phyloP scores from a whole-genome alignment of 2,888 invertebrate species.

The Diarsia brunnea region DNA sequence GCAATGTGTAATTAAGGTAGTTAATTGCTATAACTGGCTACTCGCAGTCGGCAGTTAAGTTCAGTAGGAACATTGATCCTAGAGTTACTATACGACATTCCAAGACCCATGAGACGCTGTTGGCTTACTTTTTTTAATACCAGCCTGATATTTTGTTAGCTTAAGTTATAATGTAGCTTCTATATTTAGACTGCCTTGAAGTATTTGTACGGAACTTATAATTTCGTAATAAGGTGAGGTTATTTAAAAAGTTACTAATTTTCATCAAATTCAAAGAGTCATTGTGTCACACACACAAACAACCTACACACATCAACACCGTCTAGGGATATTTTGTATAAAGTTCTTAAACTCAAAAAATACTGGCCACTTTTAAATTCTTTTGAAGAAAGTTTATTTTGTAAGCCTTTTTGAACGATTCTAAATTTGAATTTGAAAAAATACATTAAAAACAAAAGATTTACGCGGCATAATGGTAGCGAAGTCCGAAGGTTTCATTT shows the following conservation, averaged over 20 bases:
- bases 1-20: slow-evolving; percentile 24
- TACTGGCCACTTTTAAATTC: too few relatives aligned
- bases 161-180: not conserved
- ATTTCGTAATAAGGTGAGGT: not conserved
- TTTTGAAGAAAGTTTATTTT: too few relatives aligned
- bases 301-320: too few relatives aligned
- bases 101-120: slow-evolving; percentile 26
- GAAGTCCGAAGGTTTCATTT: too few relatives aligned
- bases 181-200: slow-evolving; percentile 25
- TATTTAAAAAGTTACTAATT: not conserved
- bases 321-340: too few relatives aligned
- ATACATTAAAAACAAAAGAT: too few relatives aligned
- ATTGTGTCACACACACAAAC: too few relatives aligned
- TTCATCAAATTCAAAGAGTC: not conserved
- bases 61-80: slow-evolving; percentile 33
- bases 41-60: slow-evolving; percentile 19
- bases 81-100: slow-evolving; percentile 37
- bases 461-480: too few relatives aligned
- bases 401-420: too few relatives aligned
- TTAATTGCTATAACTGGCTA: slow-evolving; percentile 29
- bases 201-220: not conserved
- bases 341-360: too few relatives aligned
- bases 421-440: too few relatives aligned
- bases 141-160: slow-evolving; percentile 4
- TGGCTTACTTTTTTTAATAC: slow-evolving; percentile 21